Evolutionary conservation across 2,888 invertebrate species (phyloP).

Genomic region (Diaprepes abbreviatus): DNA sequence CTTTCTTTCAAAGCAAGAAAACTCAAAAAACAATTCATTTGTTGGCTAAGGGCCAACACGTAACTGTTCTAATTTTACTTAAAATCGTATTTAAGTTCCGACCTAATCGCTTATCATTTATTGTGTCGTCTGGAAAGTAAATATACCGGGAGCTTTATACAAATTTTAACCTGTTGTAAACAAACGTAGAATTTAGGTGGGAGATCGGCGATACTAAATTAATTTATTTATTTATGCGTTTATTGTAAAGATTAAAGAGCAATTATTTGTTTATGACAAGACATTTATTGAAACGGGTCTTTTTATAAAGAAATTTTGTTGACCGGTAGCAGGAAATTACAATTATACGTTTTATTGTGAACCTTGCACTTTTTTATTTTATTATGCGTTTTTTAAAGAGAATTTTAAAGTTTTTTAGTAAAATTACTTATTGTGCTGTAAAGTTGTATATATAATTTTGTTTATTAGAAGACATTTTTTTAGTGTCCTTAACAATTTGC

Average conservation of each 20-base stretch:
- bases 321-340: neutral
- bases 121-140: slow-evolving; percentile 5
- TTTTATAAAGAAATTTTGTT: neutral
- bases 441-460: too few relatives aligned
- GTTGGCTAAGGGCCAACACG: slow-evolving; percentile 48
- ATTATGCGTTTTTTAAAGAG: too few relatives aligned
- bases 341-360: neutral
- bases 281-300: neutral
- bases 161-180: slow-evolving; percentile 28
- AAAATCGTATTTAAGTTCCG: slow-evolving; percentile 16
- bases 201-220: neutral
- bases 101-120: slow-evolving; percentile 24
- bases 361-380: slow-evolving; percentile 7
- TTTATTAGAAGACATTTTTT: too few relatives aligned
- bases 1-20: slow-evolving; percentile 44
- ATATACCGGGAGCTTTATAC: slow-evolving; percentile 35
- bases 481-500: too few relatives aligned
- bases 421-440: too few relatives aligned
- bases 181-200: slow-evolving; percentile 13
- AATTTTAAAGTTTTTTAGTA: too few relatives aligned
- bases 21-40: slow-evolving; percentile 45
- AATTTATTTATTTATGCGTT: slow-evolving; percentile 8
- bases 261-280: slow-evolving; percentile 6
- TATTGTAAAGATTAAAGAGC: slow-evolving; percentile 4
- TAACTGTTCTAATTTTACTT: slow-evolving; percentile 15